Base-by-base conservation (phyloP, 2,113 vertebrate species). In the Scopus umbretta region DNA sequence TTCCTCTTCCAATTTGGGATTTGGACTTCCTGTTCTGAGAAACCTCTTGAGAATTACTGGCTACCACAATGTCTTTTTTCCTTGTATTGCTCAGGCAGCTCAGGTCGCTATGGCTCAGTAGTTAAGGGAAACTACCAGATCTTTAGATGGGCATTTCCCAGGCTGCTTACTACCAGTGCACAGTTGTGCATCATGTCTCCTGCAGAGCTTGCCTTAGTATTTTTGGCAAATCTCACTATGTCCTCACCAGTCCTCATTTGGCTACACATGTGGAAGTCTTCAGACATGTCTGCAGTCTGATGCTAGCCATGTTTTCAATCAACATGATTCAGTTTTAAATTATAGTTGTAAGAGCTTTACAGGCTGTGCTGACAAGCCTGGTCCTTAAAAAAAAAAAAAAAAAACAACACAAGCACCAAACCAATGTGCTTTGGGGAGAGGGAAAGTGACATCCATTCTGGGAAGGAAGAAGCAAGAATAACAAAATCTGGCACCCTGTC, bases 301-400 rank as follows among this genome's bases (percentile, higher is more conserved):
- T 94, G 91, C 80, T 97, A 80, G 78, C 68, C 43, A 0, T 96
- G 81, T 97, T 97, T 95, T 95, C 92, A 95, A 78, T 96, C 92
- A 94, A 88, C 85, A 92, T 38, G 6, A 85, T 87, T 87, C 83
- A 80, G 75, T 90, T 96, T 95, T 88, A 92, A 97, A 96, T 96
- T 95, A 94, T 56, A 96, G 65, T 72, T 87, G 13, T 30, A 61
- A 89, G 86, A 89, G 53, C 59, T 92, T 96, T 90, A 26, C 79
- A 90, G 88, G 74, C 80, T 89, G 59, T 86, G 76, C 86, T 36
- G 61, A 89, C 67, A 89, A 86, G 79, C 66, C 53, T 58, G 52
- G 47, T 43, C 72, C 88, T 87, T 55, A 70, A 73, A 89, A 88
- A 82, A 89, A 52, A 34, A 27, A 16, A 55, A 29, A 27, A 29